Evolutionary conservation across 2,888 invertebrate species (phyloP), one percentile per base, ranked within the genome.

Genomic region (Malthinus seriepunctatus): DNA sequence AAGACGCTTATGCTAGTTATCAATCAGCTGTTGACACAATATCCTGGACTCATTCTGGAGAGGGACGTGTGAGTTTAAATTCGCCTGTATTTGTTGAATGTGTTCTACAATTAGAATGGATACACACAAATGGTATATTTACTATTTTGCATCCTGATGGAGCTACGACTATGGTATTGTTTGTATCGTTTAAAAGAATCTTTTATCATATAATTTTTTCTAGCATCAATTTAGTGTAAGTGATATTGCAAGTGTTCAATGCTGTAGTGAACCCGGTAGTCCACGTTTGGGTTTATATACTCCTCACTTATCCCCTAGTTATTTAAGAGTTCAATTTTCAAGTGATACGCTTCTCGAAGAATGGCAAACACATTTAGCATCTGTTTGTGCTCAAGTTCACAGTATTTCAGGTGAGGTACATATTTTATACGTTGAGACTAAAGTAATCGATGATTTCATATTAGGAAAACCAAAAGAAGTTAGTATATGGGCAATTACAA

Each of bases 321-420:
- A 88, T 6, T 83, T 93, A 38, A 86, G 87, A 74, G 79, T 95
- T 57, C 89, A 91, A 72, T 94, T 93, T 74, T 82, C 85, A 51
- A 88, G 90, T 66, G 94, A 95, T 78, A 86, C 88, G 62, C 91
- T 93, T 78, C 85, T 93, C 79, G 93, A 94, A 78, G 94, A 95
- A 73, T 95, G 95, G 95, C 84, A 93, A 55, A 87, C 88, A 60
- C 88, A 92, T 73, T 83, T 93, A 67, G 87, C 89, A 9, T 88
- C 88, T 63, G 82, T 83, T 77, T 79, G 73, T 60, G 70, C 69
- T 54, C 70, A 73, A 67, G 64, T 78, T 11, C 73, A 74, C 37
- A 65, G 73, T 34, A 68, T 70, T 42, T 60, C 67, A 63, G 74
- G 76, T 74, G 67, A 53, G 37, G 10, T n/a, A 3, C n/a, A 15